Evolutionary conservation across 2,888 invertebrate species (phyloP), one percentile per base, ranked within the genome.

Genomic region (Brachylomia viminalis): DNA sequence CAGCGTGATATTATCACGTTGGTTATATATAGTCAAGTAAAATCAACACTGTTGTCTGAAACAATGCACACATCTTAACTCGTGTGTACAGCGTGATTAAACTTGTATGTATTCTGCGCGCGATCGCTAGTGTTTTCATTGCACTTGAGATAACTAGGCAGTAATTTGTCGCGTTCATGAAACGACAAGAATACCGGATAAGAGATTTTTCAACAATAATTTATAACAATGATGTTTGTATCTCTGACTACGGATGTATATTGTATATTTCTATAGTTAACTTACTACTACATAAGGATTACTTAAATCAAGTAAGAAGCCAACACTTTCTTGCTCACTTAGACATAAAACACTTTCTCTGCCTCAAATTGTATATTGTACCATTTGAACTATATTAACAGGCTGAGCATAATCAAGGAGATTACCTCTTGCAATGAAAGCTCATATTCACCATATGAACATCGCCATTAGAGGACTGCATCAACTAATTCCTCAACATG

Each of bases 131-230:
- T 83, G 79, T 83, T 83, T 86, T 83, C 78, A 68, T 65, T 86
- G 83, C 79, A 86, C 86, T 83, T 85, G 66, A 83, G 86, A 82
- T 85, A 82, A 85, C 75, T 66, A 52, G 61, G 10, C 38, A 49
- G 75, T 85, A 82, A 85, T 82, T 76, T 72, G 61, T 82, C 69
- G 68, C 49, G 58, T 61, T n/a, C 64, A 74, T 52, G 45, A 85
- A 17, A 70, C 47, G 58, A 38, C 27, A 38, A 30, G 67, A 73
- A 79, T 62, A 70, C 65, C 0, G 1, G 23, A 79, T 83, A 42
- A 59, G 30, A 52, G 15, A 23, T 11, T 38, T 71, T 80, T 47
- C 1, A 30, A 33, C 15, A 27, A 10, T 4, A 6, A 62, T 23
- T 33, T 33, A 45, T 42, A 4, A 58, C 7, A n/a, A 38, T 47